A percentile compares a stretch with the other conserved stretches of the same genome.
Evolutionary conservation across 2,888 invertebrate species (phyloP).

Genomic region (Brenthis ino): DNA sequence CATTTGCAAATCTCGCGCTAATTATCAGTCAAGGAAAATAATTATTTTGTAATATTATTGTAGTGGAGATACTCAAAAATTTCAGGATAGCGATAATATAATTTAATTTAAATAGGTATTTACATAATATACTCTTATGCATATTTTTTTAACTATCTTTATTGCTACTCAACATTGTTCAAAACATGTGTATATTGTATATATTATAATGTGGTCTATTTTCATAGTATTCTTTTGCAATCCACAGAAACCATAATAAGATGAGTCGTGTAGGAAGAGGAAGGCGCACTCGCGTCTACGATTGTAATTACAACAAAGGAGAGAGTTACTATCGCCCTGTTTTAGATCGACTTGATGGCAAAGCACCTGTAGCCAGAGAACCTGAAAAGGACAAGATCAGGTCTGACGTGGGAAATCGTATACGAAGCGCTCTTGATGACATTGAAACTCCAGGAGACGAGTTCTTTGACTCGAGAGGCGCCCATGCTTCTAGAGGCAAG

Average conservation of each 20-base stretch:
- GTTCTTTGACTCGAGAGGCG: slow-evolving; percentile 85
- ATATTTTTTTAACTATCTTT: too few relatives aligned
- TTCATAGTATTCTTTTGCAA: not conserved
- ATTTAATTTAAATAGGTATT: not conserved
- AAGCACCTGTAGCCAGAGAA: slow-evolving; percentile 65
- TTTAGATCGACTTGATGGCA: slow-evolving; percentile 88
- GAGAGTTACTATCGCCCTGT: slow-evolving; percentile 92
- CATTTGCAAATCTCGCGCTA: slow-evolving; percentile 15
- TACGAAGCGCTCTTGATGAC: slow-evolving; percentile 65
- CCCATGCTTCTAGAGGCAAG: slow-evolving; percentile 72
- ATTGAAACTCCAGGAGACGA: slow-evolving; percentile 73
- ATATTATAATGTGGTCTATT: not conserved
- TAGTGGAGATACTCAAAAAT: not conserved
- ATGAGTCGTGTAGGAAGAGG: slow-evolving; percentile 82
- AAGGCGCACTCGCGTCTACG: slow-evolving; percentile 91
- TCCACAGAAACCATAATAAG: slow-evolving; percentile 41
- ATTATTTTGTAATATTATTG: not conserved
- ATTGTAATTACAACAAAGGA: slow-evolving; percentile 92
- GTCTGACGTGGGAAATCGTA: slow-evolving; percentile 64
- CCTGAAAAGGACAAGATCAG: slow-evolving; percentile 66
- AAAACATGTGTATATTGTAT: not conserved
- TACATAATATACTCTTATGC: too few relatives aligned
- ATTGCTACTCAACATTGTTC: too few relatives aligned
- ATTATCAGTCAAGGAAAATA: slow-evolving; percentile 6
- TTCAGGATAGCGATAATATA: not conserved